Percentiles rank a stretch among this genome's conserved stretches.
Evolutionary conservation across 92 coral and sea anemone species (phyloP).

Genomic region (Siderastrea siderea): DNA sequence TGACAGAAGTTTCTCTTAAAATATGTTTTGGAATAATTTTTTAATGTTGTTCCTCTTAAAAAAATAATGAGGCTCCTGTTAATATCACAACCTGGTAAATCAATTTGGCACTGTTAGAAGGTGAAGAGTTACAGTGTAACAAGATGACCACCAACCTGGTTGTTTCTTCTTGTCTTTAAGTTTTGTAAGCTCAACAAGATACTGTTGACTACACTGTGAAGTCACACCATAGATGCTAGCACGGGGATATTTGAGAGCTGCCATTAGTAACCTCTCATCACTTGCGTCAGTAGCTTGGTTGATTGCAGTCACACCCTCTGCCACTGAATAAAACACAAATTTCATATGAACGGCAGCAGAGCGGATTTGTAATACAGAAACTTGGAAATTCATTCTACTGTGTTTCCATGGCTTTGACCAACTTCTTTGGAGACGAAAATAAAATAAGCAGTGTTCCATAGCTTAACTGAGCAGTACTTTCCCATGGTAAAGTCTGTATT

Average conservation of each 20-base stretch:
- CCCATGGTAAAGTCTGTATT: no score
- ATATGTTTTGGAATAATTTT: no score
- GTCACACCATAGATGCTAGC: conserved; percentile 93
- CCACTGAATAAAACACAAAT: conserved; percentile 53
- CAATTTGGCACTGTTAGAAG: neutral
- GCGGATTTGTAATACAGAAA: no score
- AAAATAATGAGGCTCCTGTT: no score
- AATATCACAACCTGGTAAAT: no score
- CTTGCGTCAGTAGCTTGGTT: conserved; percentile 81
- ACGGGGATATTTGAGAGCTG: conserved; percentile 79
- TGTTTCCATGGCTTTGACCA: no score
- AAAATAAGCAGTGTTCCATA: no score
- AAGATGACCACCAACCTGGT: conserved; percentile 64
- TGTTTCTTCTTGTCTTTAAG: conserved; percentile 82
- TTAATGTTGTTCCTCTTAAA: no score
- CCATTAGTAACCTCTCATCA: conserved; percentile 66
- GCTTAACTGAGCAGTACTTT: no score
- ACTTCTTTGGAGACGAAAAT: no score
- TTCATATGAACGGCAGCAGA: neutral
- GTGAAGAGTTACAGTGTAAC: neutral
- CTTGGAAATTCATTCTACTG: no score
- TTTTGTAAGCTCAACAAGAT: conserved; percentile 72
- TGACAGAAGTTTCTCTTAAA: no score
- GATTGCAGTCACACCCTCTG: conserved; percentile 90
- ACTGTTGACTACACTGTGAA: conserved; percentile 81